These are phyloP conservation scores for Cyrtorhinus lividipennis DNA, from an alignment of 1,140 invertebrate genomes.

Conservation along the genomic window DNA sequence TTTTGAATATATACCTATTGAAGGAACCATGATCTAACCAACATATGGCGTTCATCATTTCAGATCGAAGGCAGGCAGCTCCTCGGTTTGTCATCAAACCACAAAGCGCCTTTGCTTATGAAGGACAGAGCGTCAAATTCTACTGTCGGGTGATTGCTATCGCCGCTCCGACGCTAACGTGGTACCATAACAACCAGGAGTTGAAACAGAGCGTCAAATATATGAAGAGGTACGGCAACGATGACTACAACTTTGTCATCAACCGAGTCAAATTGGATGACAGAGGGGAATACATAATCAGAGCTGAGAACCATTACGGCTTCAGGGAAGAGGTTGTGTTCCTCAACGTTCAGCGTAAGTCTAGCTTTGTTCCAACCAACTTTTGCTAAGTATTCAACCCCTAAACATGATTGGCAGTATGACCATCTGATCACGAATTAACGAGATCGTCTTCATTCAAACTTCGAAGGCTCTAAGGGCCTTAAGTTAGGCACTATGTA, in stretches of 20 bases:
- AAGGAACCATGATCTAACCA: not conserved
- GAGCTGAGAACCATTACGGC: conserved; percentile 96
- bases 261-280: conserved; percentile 90
- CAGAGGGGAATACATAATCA: conserved; percentile 91
- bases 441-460: too few relatives aligned
- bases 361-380: not conserved
- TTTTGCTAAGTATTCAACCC: not conserved
- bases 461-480: too few relatives aligned
- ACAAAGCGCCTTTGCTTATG: conserved; percentile 85
- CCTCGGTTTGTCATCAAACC: conserved; percentile 96
- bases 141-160: conserved; percentile 91
- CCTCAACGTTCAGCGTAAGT: conserved; percentile 89
- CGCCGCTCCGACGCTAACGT: conserved; percentile 85
- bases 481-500: too few relatives aligned
- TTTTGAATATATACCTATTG: too few relatives aligned
- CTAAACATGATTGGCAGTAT: too few relatives aligned
- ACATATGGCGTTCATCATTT: conserved; percentile 19
- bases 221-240: conserved; percentile 93
- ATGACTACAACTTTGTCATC: conserved; percentile 95
- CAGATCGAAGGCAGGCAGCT: conserved; percentile 90
- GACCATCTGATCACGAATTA: not conserved
- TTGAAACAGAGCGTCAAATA: conserved; percentile 96
- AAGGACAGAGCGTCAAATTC: conserved; percentile 94
- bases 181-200: conserved; percentile 87
- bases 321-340: conserved; percentile 91